Evolutionary conservation across 2,888 invertebrate genomes (phyloP), one percentile per base, ranked within the genome.

Genomic region (Andrena bucephala): DNA sequence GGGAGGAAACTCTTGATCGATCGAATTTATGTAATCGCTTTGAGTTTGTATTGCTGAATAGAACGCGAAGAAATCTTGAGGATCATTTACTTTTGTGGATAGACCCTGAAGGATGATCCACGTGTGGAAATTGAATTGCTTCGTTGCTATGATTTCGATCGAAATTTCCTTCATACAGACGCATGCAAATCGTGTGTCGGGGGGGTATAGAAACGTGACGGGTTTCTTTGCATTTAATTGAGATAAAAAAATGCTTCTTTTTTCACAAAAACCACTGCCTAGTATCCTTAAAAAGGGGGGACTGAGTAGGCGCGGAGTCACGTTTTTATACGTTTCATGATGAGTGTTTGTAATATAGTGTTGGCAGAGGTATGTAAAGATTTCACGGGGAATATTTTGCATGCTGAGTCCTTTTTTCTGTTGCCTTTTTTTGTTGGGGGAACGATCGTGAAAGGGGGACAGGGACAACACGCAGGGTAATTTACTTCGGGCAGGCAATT

Each of bases 401-500:
- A 80, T 76, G 76, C 76, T 67, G 70, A 5, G 27, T 27, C 42
- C 27, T 77, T 77, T 72, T 48, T 20, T 52, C 16, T n/a, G n/a
- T 33, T 68, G 10, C 54, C 10, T 54, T 20, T 10, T 27, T 57
- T 57, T 54, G 7, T 33, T 29, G n/a, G 8, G 8, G n/a, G 31
- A 24, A 10, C 24, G 66, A 20, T 29, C 20, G 24, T 27, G 54
- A 52, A 62, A 70, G 52, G 65, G 66, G 60, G 20, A 68, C 27
- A 57, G 48, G 59, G 29, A 62, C 50, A 42, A 42, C 42, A 48
- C 33, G n/a, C 59, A 36, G 8, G 68, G 27, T 71, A 65, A 65
- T 52, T 85, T 54, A 65, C 75, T 75, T 57, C 24, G 42, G 69
- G 50, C 59, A 76, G 78, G 75, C 72, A 73, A 78, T 81, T 73